These are phyloP conservation scores for Chaunax sp. DNA, from an alignment of 2,797 vertebrate genomes.

Conservation along the genomic window DNA sequence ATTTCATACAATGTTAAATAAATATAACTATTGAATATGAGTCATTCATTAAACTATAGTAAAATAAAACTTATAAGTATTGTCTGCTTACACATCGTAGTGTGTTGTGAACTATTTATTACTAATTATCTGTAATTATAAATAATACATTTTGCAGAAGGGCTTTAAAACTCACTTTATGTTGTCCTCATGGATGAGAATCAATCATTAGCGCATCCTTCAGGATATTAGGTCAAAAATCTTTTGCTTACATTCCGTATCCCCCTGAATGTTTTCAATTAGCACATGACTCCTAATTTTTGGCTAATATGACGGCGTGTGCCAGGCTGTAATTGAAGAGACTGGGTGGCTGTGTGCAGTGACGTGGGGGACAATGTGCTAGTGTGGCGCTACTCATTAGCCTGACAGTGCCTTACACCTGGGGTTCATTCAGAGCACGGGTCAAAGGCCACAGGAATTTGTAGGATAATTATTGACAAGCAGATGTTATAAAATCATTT, in stretches of 20 bases:
- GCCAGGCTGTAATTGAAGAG: slow-evolving; percentile 75
- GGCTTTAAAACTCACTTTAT: too few species aligned
- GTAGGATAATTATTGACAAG: slow-evolving; percentile 84
- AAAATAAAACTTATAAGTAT: too few species aligned
- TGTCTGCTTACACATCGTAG: not conserved
- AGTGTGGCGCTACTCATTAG: slow-evolving; percentile 77
- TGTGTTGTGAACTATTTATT: not conserved
- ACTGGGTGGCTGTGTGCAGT: slow-evolving; percentile 56
- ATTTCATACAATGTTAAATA: too few species aligned
- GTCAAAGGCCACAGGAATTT: slow-evolving; percentile 77
- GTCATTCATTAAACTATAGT: not conserved
- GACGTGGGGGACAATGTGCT: slow-evolving; percentile 71
- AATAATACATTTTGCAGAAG: not conserved
- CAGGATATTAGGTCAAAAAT: slow-evolving; percentile 5
- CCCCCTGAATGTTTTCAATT: slow-evolving; percentile 76
- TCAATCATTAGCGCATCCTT: slow-evolving; percentile 22
- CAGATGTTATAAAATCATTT: slow-evolving; percentile 87
- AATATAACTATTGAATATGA: too few species aligned
- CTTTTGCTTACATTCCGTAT: slow-evolving; percentile 39
- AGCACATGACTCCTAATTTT: slow-evolving; percentile 69
- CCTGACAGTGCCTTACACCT: slow-evolving; percentile 78
- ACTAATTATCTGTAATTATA: not conserved
- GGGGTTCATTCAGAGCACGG: slow-evolving; percentile 78
- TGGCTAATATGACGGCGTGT: slow-evolving; percentile 69
- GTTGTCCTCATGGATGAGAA: too few species aligned